These are phyloP conservation scores for Nesogale talazaci DNA, from an alignment of 2,113 vertebrate genomes.

Conservation along the genomic window DNA sequence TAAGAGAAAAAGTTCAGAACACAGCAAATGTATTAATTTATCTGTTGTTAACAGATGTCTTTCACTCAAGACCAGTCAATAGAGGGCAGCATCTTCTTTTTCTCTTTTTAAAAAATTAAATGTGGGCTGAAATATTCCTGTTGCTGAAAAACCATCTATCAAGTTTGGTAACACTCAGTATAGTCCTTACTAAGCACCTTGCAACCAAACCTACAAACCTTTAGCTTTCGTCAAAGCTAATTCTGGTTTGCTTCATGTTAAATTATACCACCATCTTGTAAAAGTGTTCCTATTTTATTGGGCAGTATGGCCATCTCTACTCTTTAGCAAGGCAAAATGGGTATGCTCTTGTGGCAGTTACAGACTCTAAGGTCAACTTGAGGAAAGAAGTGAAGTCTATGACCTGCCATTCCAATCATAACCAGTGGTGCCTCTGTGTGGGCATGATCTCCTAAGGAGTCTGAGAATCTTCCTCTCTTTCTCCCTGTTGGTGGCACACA, in stretches of 20 bases:
- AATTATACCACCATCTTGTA: neutral
- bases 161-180: neutral
- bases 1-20: too few species aligned
- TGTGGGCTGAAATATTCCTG: neutral
- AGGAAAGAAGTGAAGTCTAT: too few species aligned
- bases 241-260: neutral
- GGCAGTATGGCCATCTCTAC: neutral
- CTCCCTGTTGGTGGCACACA: too few species aligned
- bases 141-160: conserved; percentile 2
- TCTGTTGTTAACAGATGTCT: neutral
- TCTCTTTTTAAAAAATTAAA: neutral
- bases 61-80: neutral
- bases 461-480: too few species aligned
- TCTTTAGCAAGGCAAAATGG: neutral
- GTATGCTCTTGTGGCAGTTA: too few species aligned
- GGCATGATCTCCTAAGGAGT: too few species aligned
- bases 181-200: neutral
- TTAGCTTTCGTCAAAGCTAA: neutral
- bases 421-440: too few species aligned
- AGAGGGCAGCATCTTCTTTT: neutral
- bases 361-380: too few species aligned
- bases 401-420: too few species aligned
- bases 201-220: neutral
- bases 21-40: neutral
- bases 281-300: neutral